Evolutionary conservation across 2,888 invertebrate genomes (phyloP).

Genomic region (Didymodactylos carnosus): DNA sequence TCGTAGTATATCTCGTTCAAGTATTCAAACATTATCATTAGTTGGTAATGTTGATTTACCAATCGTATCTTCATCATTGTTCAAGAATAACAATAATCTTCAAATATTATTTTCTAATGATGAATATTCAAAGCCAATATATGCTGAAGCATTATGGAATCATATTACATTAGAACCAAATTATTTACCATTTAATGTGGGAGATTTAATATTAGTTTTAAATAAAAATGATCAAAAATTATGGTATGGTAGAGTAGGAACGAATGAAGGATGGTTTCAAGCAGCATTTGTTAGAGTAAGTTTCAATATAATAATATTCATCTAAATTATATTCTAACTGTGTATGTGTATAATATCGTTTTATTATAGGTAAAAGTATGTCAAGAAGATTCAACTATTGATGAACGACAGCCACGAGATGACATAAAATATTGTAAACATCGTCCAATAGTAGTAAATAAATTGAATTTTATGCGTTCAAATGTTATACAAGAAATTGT

Average conservation of each 20-base stretch:
- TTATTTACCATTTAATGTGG: constrained; percentile 50
- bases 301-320: too few relatives aligned
- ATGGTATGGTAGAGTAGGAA: constrained; percentile 50
- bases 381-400: neutral
- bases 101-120: too few relatives aligned
- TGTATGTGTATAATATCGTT: too few relatives aligned
- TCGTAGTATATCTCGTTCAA: neutral
- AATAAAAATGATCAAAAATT: constrained; percentile 50
- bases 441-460: neutral
- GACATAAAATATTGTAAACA: neutral
- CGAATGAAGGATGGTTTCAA: constrained; percentile 57
- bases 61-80: too few relatives aligned
- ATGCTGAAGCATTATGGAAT: constrained; percentile 54
- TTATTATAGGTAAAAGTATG: too few relatives aligned
- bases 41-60: neutral
- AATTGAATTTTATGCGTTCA: constrained; percentile 36
- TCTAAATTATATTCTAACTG: too few relatives aligned
- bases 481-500: constrained; percentile 62
- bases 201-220: constrained; percentile 48
- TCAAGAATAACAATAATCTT: too few relatives aligned
- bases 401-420: neutral
- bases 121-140: too few relatives aligned
- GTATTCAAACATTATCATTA: neutral
- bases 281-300: constrained; percentile 56
- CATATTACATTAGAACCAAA: constrained; percentile 54